Base-by-base conservation (phyloP, 2,113 vertebrate genomes). In the Sciurus niger region DNA sequence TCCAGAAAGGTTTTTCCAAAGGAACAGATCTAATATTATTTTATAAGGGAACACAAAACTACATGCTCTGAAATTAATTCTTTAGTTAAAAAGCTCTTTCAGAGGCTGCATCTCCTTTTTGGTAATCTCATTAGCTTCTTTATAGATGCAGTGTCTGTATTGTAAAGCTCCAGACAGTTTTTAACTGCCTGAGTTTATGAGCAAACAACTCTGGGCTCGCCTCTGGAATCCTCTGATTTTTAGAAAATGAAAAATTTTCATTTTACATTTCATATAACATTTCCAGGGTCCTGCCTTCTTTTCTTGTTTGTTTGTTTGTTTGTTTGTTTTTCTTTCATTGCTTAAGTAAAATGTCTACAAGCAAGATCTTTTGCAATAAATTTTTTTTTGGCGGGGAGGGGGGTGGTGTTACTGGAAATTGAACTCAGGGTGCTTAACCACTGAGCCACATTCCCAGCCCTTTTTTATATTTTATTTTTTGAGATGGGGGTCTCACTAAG, bases 181-280 rank as follows among this genome's bases (percentile, higher is more conserved):
- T 96, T 86, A 95, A 94, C 89, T 95, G 46, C 89, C 68, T 86
- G 68, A 37, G 37, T 90, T 96, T 96, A 90, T 89, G 92, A 93
- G 72, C 37, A 96, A 40, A 17, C 9, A 94, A 84, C 63, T 79
- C 70, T 85, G 11, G 74, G 10, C 83, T 97, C 48, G 84, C 51
- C 79, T 79, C 73, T 84, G 40, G 74, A 90, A 32, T 92, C 63
- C 74, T 96, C 46, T 78, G 40, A 79, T 90, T 90, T 97, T 95
- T 60, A 68, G 25, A 96, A 94, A 96, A 65, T 89, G 34, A 48
- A 90, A 84, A 91, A 80, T 58, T 9, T 40, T 40, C 40, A 40
- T 40, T 40, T 40, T 40, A 40, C 40, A 40, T 40, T 40, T 89
- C 68, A 74, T 4, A 13, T 60, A 48, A 90, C 14, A 46, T 96